These are phyloP conservation scores for Phortica okadai DNA, from an alignment of 2,888 invertebrate species.

Conservation along the genomic window DNA sequence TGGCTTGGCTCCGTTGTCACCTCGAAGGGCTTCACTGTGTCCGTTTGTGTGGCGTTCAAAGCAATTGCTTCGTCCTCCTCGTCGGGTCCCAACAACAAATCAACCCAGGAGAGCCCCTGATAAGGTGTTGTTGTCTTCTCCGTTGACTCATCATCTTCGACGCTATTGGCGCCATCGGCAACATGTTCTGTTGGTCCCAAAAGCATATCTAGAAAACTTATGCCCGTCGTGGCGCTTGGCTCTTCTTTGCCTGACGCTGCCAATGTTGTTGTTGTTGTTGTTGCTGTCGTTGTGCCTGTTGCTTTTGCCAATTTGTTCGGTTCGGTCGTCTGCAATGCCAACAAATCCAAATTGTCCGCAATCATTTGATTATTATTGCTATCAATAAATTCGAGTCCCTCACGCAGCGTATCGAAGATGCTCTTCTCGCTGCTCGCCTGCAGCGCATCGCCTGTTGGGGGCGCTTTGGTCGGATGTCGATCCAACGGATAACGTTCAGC, in stretches of 20 bases:
- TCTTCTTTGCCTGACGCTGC: constrained; percentile 6
- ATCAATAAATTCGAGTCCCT: constrained; percentile 75
- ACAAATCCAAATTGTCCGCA: constrained; percentile 62
- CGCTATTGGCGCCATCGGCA: constrained; percentile 32
- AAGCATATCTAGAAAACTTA: constrained; percentile 69
- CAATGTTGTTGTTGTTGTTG: constrained; percentile 18
- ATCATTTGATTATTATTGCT: constrained; percentile 69
- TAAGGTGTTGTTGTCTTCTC: constrained; percentile 50
- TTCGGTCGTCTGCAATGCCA: constrained; percentile 43
- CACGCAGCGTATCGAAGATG: constrained; percentile 72
- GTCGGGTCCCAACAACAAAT: constrained; percentile 66
- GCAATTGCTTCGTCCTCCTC: constrained; percentile 55
- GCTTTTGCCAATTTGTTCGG: neutral
- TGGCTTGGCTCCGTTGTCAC: constrained; percentile 18
- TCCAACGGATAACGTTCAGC: constrained; percentile 67
- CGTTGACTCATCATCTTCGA: constrained; percentile 44
- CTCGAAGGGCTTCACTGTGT: constrained; percentile 21
- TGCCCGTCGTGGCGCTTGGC: constrained; percentile 55
- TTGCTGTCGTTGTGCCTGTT: neutral
- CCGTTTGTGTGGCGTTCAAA: neutral
- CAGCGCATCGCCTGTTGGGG: constrained; percentile 43
- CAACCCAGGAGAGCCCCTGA: constrained; percentile 65
- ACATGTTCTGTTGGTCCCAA: constrained; percentile 62
- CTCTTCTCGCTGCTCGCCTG: constrained; percentile 68
- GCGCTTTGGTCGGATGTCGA: constrained; percentile 59